Conservation (phyloP, 2,797 vertebrate genomes). For the Oryzias sinensis region DNA sequence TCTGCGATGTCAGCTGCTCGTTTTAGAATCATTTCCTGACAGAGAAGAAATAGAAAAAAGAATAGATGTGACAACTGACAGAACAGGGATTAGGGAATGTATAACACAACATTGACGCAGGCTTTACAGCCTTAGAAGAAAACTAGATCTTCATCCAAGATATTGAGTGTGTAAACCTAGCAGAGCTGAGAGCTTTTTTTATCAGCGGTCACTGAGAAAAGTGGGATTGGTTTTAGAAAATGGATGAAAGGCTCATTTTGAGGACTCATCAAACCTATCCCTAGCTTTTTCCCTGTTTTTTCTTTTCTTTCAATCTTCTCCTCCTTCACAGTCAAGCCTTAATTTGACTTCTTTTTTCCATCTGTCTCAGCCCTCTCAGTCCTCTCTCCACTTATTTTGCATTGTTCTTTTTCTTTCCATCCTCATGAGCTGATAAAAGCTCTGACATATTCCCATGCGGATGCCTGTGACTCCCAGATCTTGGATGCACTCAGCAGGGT, state of each 20-base stretch:
- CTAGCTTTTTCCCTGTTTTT: slow-evolving; percentile 21
- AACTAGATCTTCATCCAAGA: slow-evolving; percentile 40
- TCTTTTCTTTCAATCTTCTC: slow-evolving; percentile 14
- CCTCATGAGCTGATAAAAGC: slow-evolving; percentile 40
- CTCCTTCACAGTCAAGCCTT: slow-evolving; percentile 12
- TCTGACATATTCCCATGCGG: slow-evolving; percentile 41
- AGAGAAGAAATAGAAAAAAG: slow-evolving; percentile 24
- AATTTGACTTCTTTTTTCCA: slow-evolving; percentile 19
- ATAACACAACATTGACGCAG: slow-evolving; percentile 12
- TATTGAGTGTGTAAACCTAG: slow-evolving; percentile 43
- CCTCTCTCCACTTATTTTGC: slow-evolving; percentile 35
- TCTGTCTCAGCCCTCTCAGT: slow-evolving; percentile 19
- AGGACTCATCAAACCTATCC: slow-evolving; percentile 46
- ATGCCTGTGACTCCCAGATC: slow-evolving; percentile 30
- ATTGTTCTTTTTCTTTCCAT: slow-evolving; percentile 28
- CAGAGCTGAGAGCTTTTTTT: slow-evolving; percentile 49
- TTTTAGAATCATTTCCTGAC: slow-evolving; percentile 94
- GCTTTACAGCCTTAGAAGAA: slow-evolving; percentile 39
- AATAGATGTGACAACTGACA: slow-evolving; percentile 39
- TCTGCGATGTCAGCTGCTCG: slow-evolving; percentile 94
- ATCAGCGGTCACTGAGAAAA: slow-evolving; percentile 49
- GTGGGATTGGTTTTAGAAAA: slow-evolving; percentile 55
- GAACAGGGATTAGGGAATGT: not conserved
- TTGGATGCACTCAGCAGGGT: slow-evolving; percentile 38
- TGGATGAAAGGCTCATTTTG: slow-evolving; percentile 59